Evolutionary conservation across 2,797 vertebrate genomes (phyloP).

Genomic region (Centroberyx gerrardi): DNA sequence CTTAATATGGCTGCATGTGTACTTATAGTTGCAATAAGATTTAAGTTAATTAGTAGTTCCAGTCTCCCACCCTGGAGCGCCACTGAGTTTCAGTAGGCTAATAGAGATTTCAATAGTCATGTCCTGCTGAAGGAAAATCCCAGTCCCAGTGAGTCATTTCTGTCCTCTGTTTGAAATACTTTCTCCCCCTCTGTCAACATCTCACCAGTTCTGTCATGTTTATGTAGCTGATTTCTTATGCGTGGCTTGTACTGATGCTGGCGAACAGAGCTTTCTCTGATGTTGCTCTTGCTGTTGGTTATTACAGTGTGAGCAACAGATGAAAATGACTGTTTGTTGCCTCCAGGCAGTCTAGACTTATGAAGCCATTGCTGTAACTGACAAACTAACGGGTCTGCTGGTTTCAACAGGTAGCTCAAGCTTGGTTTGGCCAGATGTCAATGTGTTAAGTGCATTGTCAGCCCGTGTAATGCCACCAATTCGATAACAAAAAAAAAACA

Average conservation of each 20-base stretch:
- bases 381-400: slow-evolving; percentile 23
- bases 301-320: slow-evolving; percentile 36
- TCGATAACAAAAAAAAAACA: background rate
- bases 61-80: slow-evolving; percentile 18
- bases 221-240: slow-evolving; percentile 18
- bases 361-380: slow-evolving; percentile 38
- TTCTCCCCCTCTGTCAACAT: slow-evolving; percentile 6
- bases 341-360: slow-evolving; percentile 36
- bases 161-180: background rate
- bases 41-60: slow-evolving; percentile 2
- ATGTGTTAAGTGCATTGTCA: background rate
- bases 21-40: background rate
- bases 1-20: slow-evolving; percentile 7
- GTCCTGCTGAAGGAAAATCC: no score
- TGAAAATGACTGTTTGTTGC: slow-evolving; percentile 58
- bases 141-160: background rate
- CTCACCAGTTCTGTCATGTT: slow-evolving; percentile 13
- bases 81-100: slow-evolving; percentile 2
- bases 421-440: background rate
- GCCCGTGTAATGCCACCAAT: slow-evolving; percentile 16
- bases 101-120: slow-evolving; percentile 2
- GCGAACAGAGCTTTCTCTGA: slow-evolving; percentile 15
- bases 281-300: slow-evolving; percentile 23
- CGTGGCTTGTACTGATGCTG: slow-evolving; percentile 28
- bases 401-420: slow-evolving; percentile 1